Percentiles rank a stretch among this genome's conserved stretches.
Evolutionary conservation across 1,140 invertebrate genomes (phyloP).

Genomic region (Pectinophora gossypiella): DNA sequence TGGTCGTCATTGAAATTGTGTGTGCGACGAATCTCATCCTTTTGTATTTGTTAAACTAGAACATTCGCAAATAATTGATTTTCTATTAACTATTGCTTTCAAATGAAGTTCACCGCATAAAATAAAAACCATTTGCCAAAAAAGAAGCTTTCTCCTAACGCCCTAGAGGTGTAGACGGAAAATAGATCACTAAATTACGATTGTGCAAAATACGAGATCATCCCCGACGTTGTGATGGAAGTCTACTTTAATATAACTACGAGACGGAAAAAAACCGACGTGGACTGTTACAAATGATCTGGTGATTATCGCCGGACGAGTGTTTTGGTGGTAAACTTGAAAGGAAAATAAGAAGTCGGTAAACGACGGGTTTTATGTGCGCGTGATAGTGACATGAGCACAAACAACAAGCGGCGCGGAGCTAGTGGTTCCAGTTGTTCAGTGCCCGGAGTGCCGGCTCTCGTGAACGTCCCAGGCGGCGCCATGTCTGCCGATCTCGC

Average conservation of each 20-base stretch:
- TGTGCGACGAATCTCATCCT: conserved; percentile 32
- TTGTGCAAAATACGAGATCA: not conserved
- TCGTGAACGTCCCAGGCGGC: conserved; percentile 71
- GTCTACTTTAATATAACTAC: conserved; percentile 41
- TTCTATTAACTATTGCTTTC: not conserved
- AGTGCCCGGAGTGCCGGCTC: conserved; percentile 60
- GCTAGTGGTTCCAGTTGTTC: conserved; percentile 71
- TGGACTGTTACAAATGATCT: conserved; percentile 66
- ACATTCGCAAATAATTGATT: conserved; percentile 30
- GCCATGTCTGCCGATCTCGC: conserved; percentile 91
- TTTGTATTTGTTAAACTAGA: conserved; percentile 31
- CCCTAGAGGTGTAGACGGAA: not conserved
- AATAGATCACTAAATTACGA: not conserved
- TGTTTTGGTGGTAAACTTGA: conserved; percentile 11
- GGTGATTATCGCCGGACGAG: conserved; percentile 10
- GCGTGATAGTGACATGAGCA: conserved; percentile 72
- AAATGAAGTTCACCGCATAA: too few relatives aligned
- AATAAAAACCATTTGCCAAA: too few relatives aligned
- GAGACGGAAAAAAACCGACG: conserved; percentile 53
- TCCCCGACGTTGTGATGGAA: conserved; percentile 53
- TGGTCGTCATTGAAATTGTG: conserved; percentile 33
- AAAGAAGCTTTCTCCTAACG: not conserved
- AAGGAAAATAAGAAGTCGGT: conserved; percentile 34
- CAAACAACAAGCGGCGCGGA: conserved; percentile 68
- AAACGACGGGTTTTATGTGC: conserved; percentile 50